Percentiles rank a stretch among this genome's conserved stretches.
Conservation (phyloP, 2,797 vertebrate genomes). For the Odontamblyopus rebecca region DNA sequence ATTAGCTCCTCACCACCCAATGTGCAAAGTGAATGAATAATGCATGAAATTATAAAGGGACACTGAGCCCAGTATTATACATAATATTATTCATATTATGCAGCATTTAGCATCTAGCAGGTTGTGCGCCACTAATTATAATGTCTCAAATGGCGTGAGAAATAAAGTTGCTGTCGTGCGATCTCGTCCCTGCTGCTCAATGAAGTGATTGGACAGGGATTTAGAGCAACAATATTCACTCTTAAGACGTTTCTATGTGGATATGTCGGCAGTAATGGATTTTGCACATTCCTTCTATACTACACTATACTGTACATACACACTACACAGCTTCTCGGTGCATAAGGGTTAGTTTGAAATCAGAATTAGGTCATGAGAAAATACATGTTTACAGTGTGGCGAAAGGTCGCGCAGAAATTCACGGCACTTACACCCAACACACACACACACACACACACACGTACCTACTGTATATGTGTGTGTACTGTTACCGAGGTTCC, state of each 20-base stretch:
- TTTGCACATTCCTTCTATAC: not conserved
- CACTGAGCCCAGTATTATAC: not conserved
- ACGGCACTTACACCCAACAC: not conserved
- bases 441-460: not conserved
- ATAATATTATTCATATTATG: not conserved
- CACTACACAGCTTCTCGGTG: no score
- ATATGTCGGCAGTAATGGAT: not conserved
- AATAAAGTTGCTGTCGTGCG: not conserved
- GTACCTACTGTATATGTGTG: not conserved
- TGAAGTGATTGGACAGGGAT: not conserved
- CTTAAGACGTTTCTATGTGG: not conserved
- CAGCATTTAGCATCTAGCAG: not conserved
- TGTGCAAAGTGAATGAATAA: not conserved
- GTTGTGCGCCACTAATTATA: not conserved
- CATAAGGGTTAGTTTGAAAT: not conserved
- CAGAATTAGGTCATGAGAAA: not conserved
- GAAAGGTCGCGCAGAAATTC: no score
- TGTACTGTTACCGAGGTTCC: slow-evolving; percentile 13
- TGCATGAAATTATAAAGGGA: not conserved
- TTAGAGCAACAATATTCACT: not conserved
- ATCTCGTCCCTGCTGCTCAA: slow-evolving; percentile 1
- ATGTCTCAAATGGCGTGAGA: not conserved
- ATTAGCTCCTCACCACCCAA: no score
- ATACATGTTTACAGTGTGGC: no score
- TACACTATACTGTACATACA: no score